phyloP scores from a whole-genome alignment of 2,797 vertebrate species.

The Dendrocincla fuliginosa region DNA sequence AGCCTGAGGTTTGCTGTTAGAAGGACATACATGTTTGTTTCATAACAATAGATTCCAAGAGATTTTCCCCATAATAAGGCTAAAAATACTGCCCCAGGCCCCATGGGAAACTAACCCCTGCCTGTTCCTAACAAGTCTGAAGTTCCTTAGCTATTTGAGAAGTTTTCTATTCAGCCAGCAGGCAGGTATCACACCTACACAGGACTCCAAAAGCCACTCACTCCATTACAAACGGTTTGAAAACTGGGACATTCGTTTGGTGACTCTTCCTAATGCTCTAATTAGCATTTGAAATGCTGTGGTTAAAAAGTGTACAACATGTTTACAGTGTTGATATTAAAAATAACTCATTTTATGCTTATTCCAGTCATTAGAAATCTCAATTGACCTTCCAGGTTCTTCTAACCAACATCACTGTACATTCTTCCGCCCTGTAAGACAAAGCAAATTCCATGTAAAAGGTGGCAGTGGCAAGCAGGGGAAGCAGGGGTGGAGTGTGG shows the following conservation, averaged over 20 bases:
- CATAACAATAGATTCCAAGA: background rate
- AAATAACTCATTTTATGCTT: background rate
- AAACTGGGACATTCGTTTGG: background rate
- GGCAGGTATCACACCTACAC: background rate
- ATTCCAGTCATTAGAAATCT: conserved; percentile 8
- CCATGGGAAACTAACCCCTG: background rate
- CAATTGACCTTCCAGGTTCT: conserved; percentile 23
- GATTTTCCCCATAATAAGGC: background rate
- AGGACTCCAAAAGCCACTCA: background rate
- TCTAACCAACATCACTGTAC: background rate
- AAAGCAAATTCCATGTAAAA: background rate
- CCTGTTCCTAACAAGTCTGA: background rate
- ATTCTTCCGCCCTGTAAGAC: conserved; percentile 69
- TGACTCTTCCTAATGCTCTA: background rate
- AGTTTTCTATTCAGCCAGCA: background rate
- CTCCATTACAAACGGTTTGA: background rate
- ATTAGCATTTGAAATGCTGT: background rate
- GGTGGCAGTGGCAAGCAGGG: background rate
- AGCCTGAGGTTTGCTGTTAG: background rate
- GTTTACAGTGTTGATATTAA: background rate
- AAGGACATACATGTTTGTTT: background rate
- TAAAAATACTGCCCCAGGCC: background rate
- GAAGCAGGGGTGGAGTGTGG: background rate
- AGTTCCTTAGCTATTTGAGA: background rate
- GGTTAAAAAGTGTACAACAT: background rate